A percentile compares a stretch with the other conserved stretches of the same genome.
Conservation (phyloP, 2,797 vertebrate genomes). For the Pygocentrus nattereri region DNA sequence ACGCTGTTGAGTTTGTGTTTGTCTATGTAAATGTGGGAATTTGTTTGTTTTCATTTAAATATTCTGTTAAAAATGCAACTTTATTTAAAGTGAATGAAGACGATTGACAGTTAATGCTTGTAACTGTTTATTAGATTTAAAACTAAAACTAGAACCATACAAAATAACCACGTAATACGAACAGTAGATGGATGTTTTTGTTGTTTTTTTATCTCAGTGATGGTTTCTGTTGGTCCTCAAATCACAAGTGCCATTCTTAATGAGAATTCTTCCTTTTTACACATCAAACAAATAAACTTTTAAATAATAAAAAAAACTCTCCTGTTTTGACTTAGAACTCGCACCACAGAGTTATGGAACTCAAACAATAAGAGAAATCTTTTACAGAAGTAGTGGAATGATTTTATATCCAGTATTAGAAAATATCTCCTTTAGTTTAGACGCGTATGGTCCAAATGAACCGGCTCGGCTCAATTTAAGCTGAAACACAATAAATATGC, state of each 20-base stretch:
- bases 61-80: background rate
- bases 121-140: background rate
- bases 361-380: background rate
- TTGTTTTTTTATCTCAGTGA: no score
- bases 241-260: background rate
- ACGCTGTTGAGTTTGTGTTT: background rate
- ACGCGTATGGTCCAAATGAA: background rate
- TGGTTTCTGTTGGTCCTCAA: background rate
- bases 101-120: background rate
- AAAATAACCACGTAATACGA: background rate
- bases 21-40: background rate
- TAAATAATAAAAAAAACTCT: no score
- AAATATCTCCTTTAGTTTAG: no score
- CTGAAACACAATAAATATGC: background rate
- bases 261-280: constrained; percentile 1
- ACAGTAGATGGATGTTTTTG: background rate
- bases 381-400: background rate
- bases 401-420: background rate
- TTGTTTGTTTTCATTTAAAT: background rate
- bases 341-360: background rate
- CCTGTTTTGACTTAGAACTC: no score
- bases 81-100: no score
- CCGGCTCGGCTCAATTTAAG: no score
- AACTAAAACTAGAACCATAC: background rate
- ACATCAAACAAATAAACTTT: constrained; percentile 10